Percentiles rank a stretch among this genome's conserved stretches.
phyloP scores from a whole-genome alignment of 2,888 invertebrate species.

The Drosophila macrospina region DNA sequence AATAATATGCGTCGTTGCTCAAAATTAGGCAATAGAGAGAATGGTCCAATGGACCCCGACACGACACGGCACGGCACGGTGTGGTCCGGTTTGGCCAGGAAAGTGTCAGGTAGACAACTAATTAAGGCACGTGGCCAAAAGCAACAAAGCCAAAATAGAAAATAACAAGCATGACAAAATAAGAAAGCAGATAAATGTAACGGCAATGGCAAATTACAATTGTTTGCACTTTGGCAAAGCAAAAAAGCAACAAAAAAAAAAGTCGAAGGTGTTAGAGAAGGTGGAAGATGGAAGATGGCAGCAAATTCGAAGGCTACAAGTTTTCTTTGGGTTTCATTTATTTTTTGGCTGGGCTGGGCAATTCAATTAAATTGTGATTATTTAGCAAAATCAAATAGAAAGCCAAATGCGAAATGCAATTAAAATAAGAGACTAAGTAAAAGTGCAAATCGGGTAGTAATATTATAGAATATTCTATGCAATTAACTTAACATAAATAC shows the following conservation, averaged over 20 bases:
- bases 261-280: not conserved
- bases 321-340: not conserved
- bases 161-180: conserved; percentile 24
- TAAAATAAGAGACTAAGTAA: conserved; percentile 23
- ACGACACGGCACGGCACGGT: not conserved
- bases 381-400: conserved; percentile 50
- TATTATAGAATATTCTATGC: conserved; percentile 13
- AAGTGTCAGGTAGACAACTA: conserved; percentile 51
- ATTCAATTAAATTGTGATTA: conserved; percentile 58
- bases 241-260: too few relatives aligned
- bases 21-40: conserved; percentile 11
- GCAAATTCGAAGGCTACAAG: not conserved
- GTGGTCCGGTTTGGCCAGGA: conserved; percentile 1
- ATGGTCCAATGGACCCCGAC: too few relatives aligned
- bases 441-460: conserved; percentile 5
- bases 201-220: conserved; percentile 61
- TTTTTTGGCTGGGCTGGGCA: not conserved
- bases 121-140: conserved; percentile 53
- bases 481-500: not conserved
- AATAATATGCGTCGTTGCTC: conserved; percentile 39
- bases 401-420: conserved; percentile 33
- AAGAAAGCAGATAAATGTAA: conserved; percentile 59
- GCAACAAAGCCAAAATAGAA: conserved; percentile 18
- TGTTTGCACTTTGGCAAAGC: conserved; percentile 55
- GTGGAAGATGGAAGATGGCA: not conserved